Evolutionary conservation across 1,140 invertebrate species (phyloP).

Genomic region (Zaprionus ghesquierei): DNA sequence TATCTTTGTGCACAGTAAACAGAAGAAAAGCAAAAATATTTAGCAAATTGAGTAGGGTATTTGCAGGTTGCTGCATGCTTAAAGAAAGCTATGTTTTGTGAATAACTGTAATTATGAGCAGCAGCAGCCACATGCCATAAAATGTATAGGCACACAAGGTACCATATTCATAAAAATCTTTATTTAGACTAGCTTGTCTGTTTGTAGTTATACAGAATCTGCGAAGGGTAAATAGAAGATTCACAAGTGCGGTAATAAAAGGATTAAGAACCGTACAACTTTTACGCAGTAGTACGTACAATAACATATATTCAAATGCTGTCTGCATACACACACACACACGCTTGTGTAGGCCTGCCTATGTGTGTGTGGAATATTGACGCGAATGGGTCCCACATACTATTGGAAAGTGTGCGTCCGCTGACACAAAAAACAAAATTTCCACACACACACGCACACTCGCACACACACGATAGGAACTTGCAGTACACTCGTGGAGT

Average conservation of each 20-base stretch:
- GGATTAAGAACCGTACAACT: slow-evolving; percentile 28
- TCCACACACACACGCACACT: slow-evolving; percentile 17
- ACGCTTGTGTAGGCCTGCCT: neutral
- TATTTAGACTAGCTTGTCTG: slow-evolving; percentile 22
- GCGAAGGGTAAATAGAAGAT: slow-evolving; percentile 21
- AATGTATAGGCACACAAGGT: slow-evolving; percentile 6
- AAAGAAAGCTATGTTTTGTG: neutral
- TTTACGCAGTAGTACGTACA: neutral
- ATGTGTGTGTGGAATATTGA: neutral
- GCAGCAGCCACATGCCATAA: slow-evolving; percentile 22
- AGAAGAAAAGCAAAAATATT: neutral
- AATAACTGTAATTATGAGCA: slow-evolving; percentile 20
- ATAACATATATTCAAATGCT: slow-evolving; percentile 6
- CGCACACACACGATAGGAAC: neutral
- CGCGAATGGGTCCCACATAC: slow-evolving; percentile 30
- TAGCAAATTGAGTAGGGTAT: neutral
- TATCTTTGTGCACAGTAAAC: neutral
- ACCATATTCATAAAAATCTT: slow-evolving; percentile 25
- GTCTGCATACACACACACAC: neutral
- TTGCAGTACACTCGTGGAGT: slow-evolving; percentile 7
- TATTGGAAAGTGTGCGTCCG: slow-evolving; percentile 32
- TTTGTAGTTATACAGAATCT: slow-evolving; percentile 28
- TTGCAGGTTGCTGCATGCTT: neutral
- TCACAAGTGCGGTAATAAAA: slow-evolving; percentile 26
- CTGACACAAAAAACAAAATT: slow-evolving; percentile 33